These are phyloP conservation scores for Pomacea maculata DNA, from an alignment of 1,140 invertebrate species.

Conservation along the genomic window DNA sequence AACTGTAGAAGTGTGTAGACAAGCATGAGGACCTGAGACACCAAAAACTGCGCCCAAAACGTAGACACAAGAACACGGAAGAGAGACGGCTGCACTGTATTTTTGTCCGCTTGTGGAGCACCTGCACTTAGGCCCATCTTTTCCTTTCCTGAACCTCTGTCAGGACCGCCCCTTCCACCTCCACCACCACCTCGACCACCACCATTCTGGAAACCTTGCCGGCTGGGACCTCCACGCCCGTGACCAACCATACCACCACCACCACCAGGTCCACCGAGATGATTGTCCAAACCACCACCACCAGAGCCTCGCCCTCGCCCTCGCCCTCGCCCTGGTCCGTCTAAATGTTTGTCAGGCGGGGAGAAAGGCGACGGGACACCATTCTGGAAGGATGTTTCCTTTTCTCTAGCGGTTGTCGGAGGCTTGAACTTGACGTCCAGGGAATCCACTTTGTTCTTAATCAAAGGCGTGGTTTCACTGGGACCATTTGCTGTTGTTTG, in stretches of 20 bases:
- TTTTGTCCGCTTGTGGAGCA: neutral
- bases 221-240: neutral
- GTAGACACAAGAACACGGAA: neutral
- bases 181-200: neutral
- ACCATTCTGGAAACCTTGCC: neutral
- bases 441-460: neutral
- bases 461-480: neutral
- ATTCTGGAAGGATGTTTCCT: neutral
- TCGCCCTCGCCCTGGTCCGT: neutral
- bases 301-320: neutral
- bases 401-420: neutral
- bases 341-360: neutral
- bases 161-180: neutral
- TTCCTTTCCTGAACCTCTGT: neutral
- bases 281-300: neutral
- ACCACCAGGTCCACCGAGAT: neutral
- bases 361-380: neutral
- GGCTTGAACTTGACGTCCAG: neutral
- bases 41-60: neutral
- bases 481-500: neutral
- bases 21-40: neutral
- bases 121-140: neutral
- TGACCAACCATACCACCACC: neutral
- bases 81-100: neutral
- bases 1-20: conserved; percentile 8